phyloP scores from a whole-genome alignment of 2,888 invertebrate species.

The Cryptus armator region DNA sequence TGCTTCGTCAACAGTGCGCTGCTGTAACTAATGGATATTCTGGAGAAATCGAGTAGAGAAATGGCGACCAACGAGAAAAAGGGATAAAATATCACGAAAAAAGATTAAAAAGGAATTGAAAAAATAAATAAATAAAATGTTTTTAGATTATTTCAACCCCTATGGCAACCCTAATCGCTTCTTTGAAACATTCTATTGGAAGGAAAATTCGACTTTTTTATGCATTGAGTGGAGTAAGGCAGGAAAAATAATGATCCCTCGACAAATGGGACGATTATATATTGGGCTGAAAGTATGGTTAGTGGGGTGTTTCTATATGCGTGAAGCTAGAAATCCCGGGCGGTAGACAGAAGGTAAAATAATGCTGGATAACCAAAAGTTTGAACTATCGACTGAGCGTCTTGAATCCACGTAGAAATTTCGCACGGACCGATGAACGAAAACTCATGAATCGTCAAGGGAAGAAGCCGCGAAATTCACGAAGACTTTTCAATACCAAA shows the following conservation, averaged over 20 bases:
- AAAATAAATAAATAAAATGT: neutral
- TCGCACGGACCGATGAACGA: conserved; percentile 31
- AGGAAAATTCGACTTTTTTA: no score
- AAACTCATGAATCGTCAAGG: neutral
- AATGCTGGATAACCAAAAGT: neutral
- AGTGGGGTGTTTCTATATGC: neutral
- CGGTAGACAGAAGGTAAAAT: neutral
- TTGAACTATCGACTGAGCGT: conserved; percentile 29
- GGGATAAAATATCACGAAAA: neutral
- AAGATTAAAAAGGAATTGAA: neutral
- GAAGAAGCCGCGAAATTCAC: conserved; percentile 8
- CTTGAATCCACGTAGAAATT: conserved; percentile 46
- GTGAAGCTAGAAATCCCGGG: neutral
- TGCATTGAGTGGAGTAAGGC: no score
- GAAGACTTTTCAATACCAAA: conserved; percentile 36
- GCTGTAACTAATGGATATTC: conserved; percentile 85
- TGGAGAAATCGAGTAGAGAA: conserved; percentile 81
- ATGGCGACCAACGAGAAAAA: conserved; percentile 76
- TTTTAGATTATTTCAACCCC: neutral
- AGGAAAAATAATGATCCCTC: no score
- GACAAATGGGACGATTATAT: no score
- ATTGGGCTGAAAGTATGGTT: neutral
- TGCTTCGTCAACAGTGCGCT: conserved; percentile 84
- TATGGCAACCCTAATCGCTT: neutral
- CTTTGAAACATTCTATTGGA: neutral